These are phyloP conservation scores for Pycnonotus jocosus DNA, from an alignment of 2,113 vertebrate genomes.

Conservation along the genomic window DNA sequence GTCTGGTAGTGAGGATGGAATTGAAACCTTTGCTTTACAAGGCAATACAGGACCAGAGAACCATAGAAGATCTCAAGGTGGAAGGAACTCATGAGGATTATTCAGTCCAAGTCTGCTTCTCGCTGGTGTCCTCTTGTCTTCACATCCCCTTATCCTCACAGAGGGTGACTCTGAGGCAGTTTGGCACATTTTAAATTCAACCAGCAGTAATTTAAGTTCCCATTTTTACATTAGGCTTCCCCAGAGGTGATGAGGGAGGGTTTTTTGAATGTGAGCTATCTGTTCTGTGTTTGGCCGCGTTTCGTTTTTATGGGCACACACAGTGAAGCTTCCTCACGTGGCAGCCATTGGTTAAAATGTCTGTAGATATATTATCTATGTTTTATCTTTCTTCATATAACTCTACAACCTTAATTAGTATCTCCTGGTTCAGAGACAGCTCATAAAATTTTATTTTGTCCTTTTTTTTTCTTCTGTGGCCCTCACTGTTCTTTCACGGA, in stretches of 20 bases:
- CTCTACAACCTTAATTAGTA: neutral
- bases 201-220: neutral
- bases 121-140: no score
- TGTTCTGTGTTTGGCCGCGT: fast-evolving
- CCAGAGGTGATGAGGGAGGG: neutral
- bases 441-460: neutral
- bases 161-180: neutral
- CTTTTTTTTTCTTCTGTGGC: neutral
- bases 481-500: neutral
- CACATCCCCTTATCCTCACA: neutral
- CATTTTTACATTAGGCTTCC: neutral
- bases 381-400: neutral
- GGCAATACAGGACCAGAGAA: neutral
- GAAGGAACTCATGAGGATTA: neutral
- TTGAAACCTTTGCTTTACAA: neutral
- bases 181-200: neutral
- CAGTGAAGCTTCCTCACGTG: neutral
- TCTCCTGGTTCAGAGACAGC: neutral
- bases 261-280: neutral
- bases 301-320: neutral
- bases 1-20: neutral
- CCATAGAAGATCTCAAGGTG: fast-evolving
- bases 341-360: neutral
- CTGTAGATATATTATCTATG: neutral
- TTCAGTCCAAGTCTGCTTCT: neutral